Evolutionary conservation across 2,797 vertebrate genomes (phyloP).

Genomic region (Rhynchonycteris naso): DNA sequence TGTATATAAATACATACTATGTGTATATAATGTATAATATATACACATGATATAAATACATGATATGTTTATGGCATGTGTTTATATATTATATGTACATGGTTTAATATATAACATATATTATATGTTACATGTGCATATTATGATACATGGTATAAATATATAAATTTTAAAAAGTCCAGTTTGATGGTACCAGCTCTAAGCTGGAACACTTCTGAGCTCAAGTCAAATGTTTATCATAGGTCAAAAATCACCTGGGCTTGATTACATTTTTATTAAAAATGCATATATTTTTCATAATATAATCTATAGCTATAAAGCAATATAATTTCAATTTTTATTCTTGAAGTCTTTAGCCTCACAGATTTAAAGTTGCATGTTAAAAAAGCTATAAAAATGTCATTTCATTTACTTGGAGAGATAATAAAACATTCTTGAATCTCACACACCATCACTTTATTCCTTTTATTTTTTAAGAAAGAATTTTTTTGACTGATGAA

Average conservation of each 20-base stretch:
- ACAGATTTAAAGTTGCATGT: neutral
- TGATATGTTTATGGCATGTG: neutral
- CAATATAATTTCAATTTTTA: neutral
- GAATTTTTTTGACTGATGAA: neutral
- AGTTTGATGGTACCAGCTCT: neutral
- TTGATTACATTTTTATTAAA: conserved; percentile 15
- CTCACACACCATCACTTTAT: neutral
- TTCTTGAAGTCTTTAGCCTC: neutral
- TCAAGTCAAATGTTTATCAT: neutral
- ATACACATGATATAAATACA: neutral
- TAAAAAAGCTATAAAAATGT: neutral
- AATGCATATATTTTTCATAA: neutral
- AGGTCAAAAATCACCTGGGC: neutral
- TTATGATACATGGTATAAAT: neutral
- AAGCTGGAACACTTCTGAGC: neutral
- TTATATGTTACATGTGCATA: neutral
- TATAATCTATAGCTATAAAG: neutral
- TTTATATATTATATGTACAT: neutral
- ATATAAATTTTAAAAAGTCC: neutral
- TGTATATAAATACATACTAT: neutral
- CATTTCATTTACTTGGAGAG: conserved; percentile 48
- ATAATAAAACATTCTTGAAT: conserved; percentile 24
- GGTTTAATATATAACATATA: neutral
- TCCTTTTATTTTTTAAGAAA: neutral
- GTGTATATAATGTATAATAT: neutral